Conservation (phyloP, 1,140 invertebrate genomes). For the Asbolus verrucosus region DNA sequence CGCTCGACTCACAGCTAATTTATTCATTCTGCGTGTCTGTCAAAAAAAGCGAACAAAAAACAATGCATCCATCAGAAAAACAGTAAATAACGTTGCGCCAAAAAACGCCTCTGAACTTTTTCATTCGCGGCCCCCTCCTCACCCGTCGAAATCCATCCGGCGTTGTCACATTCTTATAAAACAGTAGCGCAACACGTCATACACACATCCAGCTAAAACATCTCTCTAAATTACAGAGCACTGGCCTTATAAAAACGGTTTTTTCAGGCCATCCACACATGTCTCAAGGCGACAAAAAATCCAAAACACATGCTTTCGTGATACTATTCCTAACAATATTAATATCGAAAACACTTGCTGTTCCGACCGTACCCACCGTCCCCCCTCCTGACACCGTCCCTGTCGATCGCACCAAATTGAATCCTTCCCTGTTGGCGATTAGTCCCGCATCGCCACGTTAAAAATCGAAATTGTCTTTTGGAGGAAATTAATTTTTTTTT, state of each 20-base stretch:
- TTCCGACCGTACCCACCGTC: neutral
- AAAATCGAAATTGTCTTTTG: neutral
- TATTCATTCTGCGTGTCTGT: too few species aligned
- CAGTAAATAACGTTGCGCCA: conserved; percentile 26
- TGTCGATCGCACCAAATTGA: too few species aligned
- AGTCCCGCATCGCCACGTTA: neutral
- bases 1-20: too few species aligned
- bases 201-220: conserved; percentile 12
- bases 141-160: neutral
- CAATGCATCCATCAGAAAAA: conserved; percentile 29
- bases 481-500: conserved; percentile 1
- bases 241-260: conserved; percentile 40
- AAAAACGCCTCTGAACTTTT: conserved; percentile 2
- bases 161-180: conserved; percentile 21
- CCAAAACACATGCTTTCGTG: conserved; percentile 40
- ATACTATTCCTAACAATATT: conserved; percentile 40
- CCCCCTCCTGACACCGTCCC: too few species aligned
- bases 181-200: conserved; percentile 19
- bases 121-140: neutral
- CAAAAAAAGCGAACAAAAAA: conserved; percentile 20
- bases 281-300: conserved; percentile 41
- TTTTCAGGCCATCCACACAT: conserved; percentile 30
- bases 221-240: conserved; percentile 39
- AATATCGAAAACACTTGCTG: conserved; percentile 40
- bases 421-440: too few species aligned